phyloP scores from a whole-genome alignment of 2,888 invertebrate genomes.

The Caenorhabditis panamensis region DNA sequence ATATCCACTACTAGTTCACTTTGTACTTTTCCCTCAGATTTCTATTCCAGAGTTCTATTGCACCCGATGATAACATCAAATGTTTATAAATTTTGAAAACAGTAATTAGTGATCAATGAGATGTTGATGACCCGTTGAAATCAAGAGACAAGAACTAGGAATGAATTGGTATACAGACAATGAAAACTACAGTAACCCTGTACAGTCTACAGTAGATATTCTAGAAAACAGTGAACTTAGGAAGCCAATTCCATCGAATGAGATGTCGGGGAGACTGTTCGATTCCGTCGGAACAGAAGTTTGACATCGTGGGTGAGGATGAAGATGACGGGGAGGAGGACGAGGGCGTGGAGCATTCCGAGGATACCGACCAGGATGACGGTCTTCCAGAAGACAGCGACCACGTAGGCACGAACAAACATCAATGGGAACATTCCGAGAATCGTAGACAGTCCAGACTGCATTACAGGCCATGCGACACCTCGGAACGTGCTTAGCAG shows the following conservation, averaged over 20 bases:
- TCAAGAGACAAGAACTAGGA: conserved; percentile 2
- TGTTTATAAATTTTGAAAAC: background rate
- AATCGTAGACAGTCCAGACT: conserved; percentile 76
- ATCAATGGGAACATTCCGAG: conserved; percentile 78
- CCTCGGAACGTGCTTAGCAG: conserved; percentile 75
- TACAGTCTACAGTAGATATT: background rate
- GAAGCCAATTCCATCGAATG: conserved; percentile 46
- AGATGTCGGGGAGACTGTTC: conserved; percentile 20
- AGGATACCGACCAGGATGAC: conserved; percentile 76
- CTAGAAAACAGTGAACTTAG: conserved; percentile 11
- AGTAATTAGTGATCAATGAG: conserved; percentile 12
- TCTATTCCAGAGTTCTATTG: background rate
- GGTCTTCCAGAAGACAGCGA: conserved; percentile 80
- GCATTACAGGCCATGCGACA: conserved; percentile 80
- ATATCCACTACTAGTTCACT: conserved; percentile 24
- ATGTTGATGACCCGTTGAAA: conserved; percentile 27
- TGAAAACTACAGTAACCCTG: conserved; percentile 28
- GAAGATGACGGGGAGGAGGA: conserved; percentile 78
- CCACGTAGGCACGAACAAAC: conserved; percentile 80
- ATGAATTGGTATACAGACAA: conserved; percentile 6
- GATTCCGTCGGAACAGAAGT: conserved; percentile 32
- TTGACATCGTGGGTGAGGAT: conserved; percentile 73
- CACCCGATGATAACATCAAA: background rate
- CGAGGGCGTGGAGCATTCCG: conserved; percentile 78
- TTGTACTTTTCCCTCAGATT: background rate